Base-by-base conservation (phyloP, 2,797 vertebrate genomes). In the Thripadectes ignobilis region DNA sequence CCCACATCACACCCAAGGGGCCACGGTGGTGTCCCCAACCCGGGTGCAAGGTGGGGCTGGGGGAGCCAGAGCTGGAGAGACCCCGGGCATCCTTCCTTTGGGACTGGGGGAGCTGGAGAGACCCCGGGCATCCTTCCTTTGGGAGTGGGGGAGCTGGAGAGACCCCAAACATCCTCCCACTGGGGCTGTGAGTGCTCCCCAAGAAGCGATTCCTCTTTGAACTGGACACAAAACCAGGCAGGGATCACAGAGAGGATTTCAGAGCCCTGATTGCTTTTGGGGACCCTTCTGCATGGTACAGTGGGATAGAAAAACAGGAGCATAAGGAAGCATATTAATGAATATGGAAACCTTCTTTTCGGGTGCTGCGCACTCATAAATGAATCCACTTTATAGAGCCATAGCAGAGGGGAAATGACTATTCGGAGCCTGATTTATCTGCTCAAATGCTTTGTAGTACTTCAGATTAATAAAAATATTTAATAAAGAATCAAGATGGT, bases 381-480 rank as follows among this genome's bases (percentile, higher is more conserved):
- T 58, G 95, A 86, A 94, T 92, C 90, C 61, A 77, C 94, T 93
- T 95, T 91, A 87, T 76, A 84, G 94, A 89, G 95, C 89, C 76
- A 71, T 46, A 88, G 94, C 85, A 46, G 95, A 17, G 91, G 87
- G 85, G 81, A 92, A 93, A 80, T 32, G 89, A 75, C 92, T 72
- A 77, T 77, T 66, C 63, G 12, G 29, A 27, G 82, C 71, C 88
- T 95, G 96, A 97, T 96, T 96, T 94, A 97, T 94, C 90, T 58
- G 79, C 69, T 59, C 78, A 67, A 71, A 87, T 29, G 92, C 97
- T 97, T 93, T 80, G 93, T 81, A 78, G 96, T 92, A 90, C 96
- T 97, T 96, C 88, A 94, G 97, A 95, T 97, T 97, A 97, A 98
- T 97, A 97, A 97, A 97, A 97, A 97, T 97, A 96, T 97, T 97